phyloP scores from a whole-genome alignment of 2,888 invertebrate species.

The Hydrotaea diabolus region DNA sequence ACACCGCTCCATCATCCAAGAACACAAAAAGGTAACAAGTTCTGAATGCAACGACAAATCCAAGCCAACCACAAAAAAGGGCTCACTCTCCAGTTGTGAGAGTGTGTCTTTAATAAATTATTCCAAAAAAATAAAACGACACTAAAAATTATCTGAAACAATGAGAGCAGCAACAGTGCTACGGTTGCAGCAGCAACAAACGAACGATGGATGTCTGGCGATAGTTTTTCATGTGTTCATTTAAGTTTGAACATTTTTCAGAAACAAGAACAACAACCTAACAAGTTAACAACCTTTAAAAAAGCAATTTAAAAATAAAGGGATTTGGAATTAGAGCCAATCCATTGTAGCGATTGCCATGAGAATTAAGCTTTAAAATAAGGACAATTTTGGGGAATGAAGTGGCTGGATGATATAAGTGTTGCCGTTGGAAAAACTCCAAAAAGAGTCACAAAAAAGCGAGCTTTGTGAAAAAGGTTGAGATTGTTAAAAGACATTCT shows the following conservation, averaged over 20 bases:
- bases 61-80: constrained; percentile 12
- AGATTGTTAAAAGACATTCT: too few relatives aligned
- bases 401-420: too few relatives aligned
- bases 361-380: too few relatives aligned
- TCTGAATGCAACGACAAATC: not conserved
- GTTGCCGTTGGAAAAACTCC: too few relatives aligned
- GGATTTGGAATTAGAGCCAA: not conserved
- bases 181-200: not conserved
- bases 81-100: not conserved
- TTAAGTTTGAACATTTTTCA: constrained; percentile 9
- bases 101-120: constrained; percentile 34
- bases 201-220: not conserved
- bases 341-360: too few relatives aligned
- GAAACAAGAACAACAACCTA: constrained; percentile 19
- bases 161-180: not conserved
- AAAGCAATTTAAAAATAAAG: constrained; percentile 58
- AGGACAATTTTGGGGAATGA: too few relatives aligned
- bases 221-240: constrained; percentile 28
- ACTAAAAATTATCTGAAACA: constrained; percentile 15
- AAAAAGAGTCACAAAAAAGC: too few relatives aligned
- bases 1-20: not conserved
- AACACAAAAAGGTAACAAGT: constrained; percentile 11
- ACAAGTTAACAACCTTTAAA: constrained; percentile 59
- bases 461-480: too few relatives aligned
- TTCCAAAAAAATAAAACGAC: constrained; percentile 3